A percentile compares a stretch with the other conserved stretches of the same genome.
Evolutionary conservation across 2,888 invertebrate species (phyloP).

Genomic region (Leptarthrus brevirostris): DNA sequence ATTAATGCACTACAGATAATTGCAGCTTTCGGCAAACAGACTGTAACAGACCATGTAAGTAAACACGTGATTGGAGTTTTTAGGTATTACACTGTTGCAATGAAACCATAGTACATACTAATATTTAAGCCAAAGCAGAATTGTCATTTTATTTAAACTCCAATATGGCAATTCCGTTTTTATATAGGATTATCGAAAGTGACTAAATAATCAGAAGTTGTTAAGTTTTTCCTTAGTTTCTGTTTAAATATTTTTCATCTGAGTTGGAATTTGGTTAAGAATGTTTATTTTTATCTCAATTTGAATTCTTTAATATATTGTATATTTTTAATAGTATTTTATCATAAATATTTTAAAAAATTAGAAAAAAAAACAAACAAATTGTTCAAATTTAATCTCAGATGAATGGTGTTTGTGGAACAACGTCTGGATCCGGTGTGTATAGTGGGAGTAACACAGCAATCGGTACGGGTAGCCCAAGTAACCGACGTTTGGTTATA

Average conservation of each 20-base stretch:
- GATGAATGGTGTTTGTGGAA: slow-evolving; percentile 57
- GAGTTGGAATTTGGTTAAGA: slow-evolving; percentile 48
- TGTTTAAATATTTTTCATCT: slow-evolving; percentile 44
- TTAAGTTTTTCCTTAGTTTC: slow-evolving; percentile 15
- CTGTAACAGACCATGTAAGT: slow-evolving; percentile 11
- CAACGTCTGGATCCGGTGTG: slow-evolving; percentile 56
- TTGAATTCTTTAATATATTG: background rate
- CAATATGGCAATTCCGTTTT: background rate
- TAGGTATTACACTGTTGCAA: too few species aligned
- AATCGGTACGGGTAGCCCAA: slow-evolving; percentile 58
- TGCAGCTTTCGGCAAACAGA: background rate
- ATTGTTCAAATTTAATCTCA: slow-evolving; percentile 56
- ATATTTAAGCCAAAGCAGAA: slow-evolving; percentile 43
- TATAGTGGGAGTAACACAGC: slow-evolving; percentile 59
- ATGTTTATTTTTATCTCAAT: slow-evolving; percentile 24
- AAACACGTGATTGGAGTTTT: too few species aligned
- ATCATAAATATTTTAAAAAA: background rate
- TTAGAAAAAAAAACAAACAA: slow-evolving; percentile 43
- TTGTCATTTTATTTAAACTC: background rate
- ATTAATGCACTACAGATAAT: slow-evolving; percentile 39
- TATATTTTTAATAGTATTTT: background rate
- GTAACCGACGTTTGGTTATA: slow-evolving; percentile 57
- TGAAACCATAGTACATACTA: background rate
- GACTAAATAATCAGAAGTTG: background rate
- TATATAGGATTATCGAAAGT: background rate